Percentiles rank a stretch among this genome's conserved stretches.
phyloP scores from a whole-genome alignment of 2,113 vertebrate genomes.

The Anguilla rostrata region DNA sequence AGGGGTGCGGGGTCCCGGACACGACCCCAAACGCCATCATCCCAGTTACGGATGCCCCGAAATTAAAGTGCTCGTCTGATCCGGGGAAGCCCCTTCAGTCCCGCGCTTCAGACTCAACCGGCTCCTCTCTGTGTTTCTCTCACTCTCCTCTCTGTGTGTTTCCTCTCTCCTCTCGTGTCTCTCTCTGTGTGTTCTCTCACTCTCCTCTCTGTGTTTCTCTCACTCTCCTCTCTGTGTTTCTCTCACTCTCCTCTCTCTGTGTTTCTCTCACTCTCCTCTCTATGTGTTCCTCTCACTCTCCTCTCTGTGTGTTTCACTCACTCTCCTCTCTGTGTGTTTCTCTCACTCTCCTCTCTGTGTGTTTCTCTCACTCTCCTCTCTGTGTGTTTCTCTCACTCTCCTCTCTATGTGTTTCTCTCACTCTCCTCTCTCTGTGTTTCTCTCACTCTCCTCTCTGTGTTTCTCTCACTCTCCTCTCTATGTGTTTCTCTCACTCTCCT shows the following conservation, averaged over 20 bases:
- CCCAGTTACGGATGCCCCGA: background rate
- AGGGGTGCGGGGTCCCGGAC: background rate
- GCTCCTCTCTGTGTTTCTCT: background rate
- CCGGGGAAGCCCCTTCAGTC: background rate
- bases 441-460: no score
- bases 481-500: background rate
- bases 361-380: background rate
- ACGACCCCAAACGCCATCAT: background rate
- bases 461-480: background rate
- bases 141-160: slow-evolving; percentile 5
- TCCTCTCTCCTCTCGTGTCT: no score
- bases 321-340: background rate
- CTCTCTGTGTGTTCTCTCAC: background rate
- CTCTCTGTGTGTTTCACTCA: background rate
- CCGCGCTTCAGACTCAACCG: background rate
- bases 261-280: background rate
- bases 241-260: background rate
- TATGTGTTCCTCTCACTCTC: background rate
- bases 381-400: no score
- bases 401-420: no score
- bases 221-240: no score
- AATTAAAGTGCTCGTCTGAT: background rate
- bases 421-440: background rate
- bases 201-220: no score
- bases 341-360: no score